Conservation (phyloP, 2,888 invertebrate species). For the Selenia dentaria region DNA sequence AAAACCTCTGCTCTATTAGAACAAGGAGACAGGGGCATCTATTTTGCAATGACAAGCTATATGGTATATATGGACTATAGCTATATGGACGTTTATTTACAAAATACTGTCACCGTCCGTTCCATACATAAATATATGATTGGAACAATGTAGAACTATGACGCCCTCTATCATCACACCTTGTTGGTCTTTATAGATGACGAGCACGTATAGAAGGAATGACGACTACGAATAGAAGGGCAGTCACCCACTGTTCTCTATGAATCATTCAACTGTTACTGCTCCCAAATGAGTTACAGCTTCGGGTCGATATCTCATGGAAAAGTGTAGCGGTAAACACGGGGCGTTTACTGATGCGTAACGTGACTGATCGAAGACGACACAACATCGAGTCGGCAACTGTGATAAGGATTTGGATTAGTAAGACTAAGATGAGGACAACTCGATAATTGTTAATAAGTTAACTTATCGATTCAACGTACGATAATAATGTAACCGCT, state of each 20-base stretch:
- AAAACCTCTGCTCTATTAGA: too few species aligned
- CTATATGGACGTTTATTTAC: too few species aligned
- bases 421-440: conserved; percentile 28
- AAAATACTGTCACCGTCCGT: too few species aligned
- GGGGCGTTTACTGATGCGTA: conserved; percentile 33
- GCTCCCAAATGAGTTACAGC: conserved; percentile 23
- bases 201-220: conserved; percentile 5
- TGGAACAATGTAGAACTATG: background rate
- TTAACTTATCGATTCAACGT: background rate
- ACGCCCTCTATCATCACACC: conserved; percentile 18
- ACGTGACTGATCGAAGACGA: conserved; percentile 48
- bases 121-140: background rate
- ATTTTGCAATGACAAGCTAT: too few species aligned
- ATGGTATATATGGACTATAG: too few species aligned
- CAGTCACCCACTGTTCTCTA: conserved; percentile 17
- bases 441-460: conserved; percentile 5
- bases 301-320: conserved; percentile 29
- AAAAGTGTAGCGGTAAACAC: conserved; percentile 28
- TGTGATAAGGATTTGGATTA: conserved; percentile 46
- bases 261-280: conserved; percentile 25
- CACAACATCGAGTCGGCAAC: conserved; percentile 37
- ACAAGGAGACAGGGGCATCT: too few species aligned
- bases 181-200: background rate
- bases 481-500: conserved; percentile 2
- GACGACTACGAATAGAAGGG: conserved; percentile 22